A percentile compares a stretch with the other conserved stretches of the same genome.
phyloP scores from a whole-genome alignment of 2,797 vertebrate genomes.

The Rallus crepitans region DNA sequence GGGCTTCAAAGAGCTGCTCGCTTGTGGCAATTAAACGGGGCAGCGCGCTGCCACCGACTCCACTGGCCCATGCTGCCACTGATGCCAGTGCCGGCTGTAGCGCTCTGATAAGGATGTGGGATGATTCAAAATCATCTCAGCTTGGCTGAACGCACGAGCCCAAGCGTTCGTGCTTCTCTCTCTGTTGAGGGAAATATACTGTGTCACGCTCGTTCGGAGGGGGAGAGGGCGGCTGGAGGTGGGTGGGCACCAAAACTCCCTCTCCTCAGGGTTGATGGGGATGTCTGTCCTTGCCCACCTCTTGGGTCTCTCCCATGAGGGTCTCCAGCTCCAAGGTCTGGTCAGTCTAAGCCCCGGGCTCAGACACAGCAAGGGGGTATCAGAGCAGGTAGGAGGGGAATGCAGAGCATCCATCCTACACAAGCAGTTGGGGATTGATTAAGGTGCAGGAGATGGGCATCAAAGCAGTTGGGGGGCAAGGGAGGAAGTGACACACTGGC shows the following conservation, averaged over 20 bases:
- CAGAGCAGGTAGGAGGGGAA: not conserved
- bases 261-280: not conserved
- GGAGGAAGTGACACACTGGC: not conserved
- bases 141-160: conserved; percentile 29
- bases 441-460: not conserved
- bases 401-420: not conserved
- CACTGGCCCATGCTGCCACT: not conserved
- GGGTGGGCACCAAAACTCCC: not conserved
- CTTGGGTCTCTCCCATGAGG: not conserved
- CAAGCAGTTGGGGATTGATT: not conserved
- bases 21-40: conserved; percentile 32
- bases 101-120: conserved; percentile 58
- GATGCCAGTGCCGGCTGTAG: conserved; percentile 30
- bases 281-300: not conserved
- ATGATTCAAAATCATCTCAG: conserved; percentile 58
- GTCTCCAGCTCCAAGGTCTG: not conserved
- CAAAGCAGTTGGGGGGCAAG: not conserved
- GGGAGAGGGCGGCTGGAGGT: not conserved
- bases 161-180: not conserved
- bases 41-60: not conserved
- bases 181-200: not conserved
- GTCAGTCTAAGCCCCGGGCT: not conserved
- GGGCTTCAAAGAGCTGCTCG: conserved; percentile 47
- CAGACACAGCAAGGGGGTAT: not conserved
- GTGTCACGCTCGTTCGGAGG: not conserved